These are phyloP conservation scores for Dolichotis patagonum DNA, from an alignment of 2,113 vertebrate genomes.

Conservation along the genomic window DNA sequence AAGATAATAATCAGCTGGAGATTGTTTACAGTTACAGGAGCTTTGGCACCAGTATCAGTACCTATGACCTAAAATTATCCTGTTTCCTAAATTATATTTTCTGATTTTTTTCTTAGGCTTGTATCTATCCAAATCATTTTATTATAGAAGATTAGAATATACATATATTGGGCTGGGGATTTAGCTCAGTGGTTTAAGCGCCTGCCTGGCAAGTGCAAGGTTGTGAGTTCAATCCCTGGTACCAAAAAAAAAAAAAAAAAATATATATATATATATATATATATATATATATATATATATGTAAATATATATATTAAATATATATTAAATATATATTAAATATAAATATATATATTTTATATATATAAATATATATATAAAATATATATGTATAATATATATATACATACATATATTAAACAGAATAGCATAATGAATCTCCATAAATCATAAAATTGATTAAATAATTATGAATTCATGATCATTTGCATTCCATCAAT, in stretches of 20 bases:
- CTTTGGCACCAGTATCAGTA: not conserved
- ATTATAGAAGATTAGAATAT: slow-evolving; percentile 11
- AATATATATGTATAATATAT: no score
- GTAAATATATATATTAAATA: no score
- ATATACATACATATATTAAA: not conserved
- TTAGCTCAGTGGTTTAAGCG: no score
- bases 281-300: no score
- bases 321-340: no score
- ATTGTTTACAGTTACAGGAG: not conserved
- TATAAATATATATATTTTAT: no score
- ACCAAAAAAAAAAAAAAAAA: no score
- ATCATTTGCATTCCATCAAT: not conserved
- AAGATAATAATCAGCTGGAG: not conserved
- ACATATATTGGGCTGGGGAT: no score
- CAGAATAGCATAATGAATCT: not conserved
- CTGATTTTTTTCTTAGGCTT: not conserved
- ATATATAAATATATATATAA: no score
- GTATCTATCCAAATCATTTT: slow-evolving; percentile 31
- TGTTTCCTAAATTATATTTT: not conserved
- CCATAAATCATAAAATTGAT: not conserved
- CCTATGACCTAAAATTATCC: not conserved
- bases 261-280: no score
- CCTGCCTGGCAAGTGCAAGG: no score
- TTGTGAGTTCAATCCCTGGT: no score
- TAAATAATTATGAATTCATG: not conserved